Evolutionary conservation across 2,797 vertebrate genomes (phyloP), one percentile per base, ranked within the genome.

Genomic region (Trachurus trachurus): DNA sequence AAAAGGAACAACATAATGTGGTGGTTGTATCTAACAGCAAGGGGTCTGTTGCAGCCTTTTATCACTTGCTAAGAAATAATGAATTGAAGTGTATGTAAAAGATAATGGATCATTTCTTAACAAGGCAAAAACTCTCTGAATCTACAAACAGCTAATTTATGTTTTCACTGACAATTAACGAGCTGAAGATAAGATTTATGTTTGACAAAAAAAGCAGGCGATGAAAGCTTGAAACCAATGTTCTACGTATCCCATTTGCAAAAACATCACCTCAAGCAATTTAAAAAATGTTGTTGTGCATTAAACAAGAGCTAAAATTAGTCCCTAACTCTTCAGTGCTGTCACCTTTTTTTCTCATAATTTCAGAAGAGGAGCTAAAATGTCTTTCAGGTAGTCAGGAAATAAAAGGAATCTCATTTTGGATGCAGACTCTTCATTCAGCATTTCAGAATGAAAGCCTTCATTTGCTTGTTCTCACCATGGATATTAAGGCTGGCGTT

Each of bases 401-500:
- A 29, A 13, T 37, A 37, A 59, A 64, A 3, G 13, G 66, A 7
- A 39, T 62, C 56, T 75, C 13, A 82, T 84, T 88, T 42, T 66
- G 52, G 53, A 85, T 72, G 62, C 57, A 79, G 82, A 78, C 66
- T 34, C 64, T 47, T 78, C 34, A 57, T 63, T 74, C 40, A 0
- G 15, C 15, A 0, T 70, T 62, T 17, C 17, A 69, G 50, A 71
- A 75, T 26, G 34, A 71, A 80, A 81, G 72, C 44, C 66, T 78
- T 73, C 71, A 84, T 86, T 81, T 80, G 56, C 81, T 26, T 50
- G 26, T 70, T 76, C 74, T 81, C 63, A 52, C 59, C 37, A 53
- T 2, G 64, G 72, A 81, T 82, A 73, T 85, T 86, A 80, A 80
- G 81, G 83, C 76, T 22, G 74, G 82, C 74, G 62, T 88, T 53